Percentiles rank a stretch among this genome's conserved stretches.
Evolutionary conservation across 1,140 invertebrate genomes (phyloP).

Genomic region (Triops longicaudatus): DNA sequence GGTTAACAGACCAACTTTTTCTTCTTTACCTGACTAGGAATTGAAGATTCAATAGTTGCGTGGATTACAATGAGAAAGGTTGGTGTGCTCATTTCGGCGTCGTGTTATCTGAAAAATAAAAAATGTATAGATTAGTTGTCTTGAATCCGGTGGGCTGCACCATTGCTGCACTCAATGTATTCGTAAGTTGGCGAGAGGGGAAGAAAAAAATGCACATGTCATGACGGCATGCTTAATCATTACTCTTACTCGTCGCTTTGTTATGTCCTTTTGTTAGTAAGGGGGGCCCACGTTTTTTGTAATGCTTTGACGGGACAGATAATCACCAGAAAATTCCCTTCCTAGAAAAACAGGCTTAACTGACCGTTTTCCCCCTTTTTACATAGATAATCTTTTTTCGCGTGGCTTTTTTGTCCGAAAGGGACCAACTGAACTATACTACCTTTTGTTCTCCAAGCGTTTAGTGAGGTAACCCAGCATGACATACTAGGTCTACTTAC

Average conservation of each 20-base stretch:
- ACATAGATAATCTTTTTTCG: too few species aligned
- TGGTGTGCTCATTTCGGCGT: background rate
- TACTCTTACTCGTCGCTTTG: background rate
- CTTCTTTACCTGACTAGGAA: background rate
- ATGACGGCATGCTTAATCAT: constrained; percentile 15
- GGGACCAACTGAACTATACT: too few species aligned
- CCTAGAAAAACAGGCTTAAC: background rate
- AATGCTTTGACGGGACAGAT: constrained; percentile 4
- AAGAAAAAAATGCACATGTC: background rate
- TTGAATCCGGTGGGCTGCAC: background rate
- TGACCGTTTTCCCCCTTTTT: too few species aligned
- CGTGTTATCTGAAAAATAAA: background rate
- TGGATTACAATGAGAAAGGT: background rate
- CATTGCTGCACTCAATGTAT: background rate
- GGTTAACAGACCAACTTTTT: background rate
- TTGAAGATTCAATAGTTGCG: background rate
- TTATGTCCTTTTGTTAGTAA: background rate
- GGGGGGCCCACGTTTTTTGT: background rate
- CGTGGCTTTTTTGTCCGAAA: too few species aligned
- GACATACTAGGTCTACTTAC: too few species aligned
- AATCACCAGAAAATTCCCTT: constrained; percentile 12
- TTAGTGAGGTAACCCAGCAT: too few species aligned
- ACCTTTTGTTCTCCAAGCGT: too few species aligned
- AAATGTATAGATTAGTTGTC: background rate
- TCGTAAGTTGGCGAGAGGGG: background rate